These are phyloP conservation scores for Aphodius granarius DNA, from an alignment of 2,888 invertebrate genomes.

Conservation along the genomic window DNA sequence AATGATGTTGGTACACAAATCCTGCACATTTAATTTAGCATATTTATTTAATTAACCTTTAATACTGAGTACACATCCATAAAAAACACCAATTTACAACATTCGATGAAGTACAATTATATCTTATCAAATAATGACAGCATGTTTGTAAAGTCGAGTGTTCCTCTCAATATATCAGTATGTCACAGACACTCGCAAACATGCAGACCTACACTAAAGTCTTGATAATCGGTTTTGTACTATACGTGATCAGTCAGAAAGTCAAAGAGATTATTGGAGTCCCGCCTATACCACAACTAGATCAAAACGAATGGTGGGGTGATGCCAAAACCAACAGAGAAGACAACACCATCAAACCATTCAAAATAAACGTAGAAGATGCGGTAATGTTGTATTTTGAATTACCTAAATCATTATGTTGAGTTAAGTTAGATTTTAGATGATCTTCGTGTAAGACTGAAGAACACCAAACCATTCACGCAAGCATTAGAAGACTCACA, in stretches of 20 bases:
- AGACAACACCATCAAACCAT: slow-evolving; percentile 59
- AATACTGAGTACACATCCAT: too few species aligned
- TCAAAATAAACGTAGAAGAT: slow-evolving; percentile 60
- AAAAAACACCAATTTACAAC: too few species aligned
- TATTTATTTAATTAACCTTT: too few species aligned
- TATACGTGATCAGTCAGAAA: neutral
- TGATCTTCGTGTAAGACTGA: slow-evolving; percentile 60
- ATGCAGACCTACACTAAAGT: neutral
- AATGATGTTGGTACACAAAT: too few species aligned
- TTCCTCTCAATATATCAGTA: neutral
- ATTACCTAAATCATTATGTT: neutral
- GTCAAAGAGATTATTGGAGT: neutral
- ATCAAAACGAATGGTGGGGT: slow-evolving; percentile 58
- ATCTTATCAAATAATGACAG: neutral
- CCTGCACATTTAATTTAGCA: too few species aligned
- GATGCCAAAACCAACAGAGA: slow-evolving; percentile 53
- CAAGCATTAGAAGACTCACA: slow-evolving; percentile 66
- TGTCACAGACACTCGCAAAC: too few species aligned
- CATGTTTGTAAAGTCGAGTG: too few species aligned
- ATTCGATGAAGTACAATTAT: too few species aligned
- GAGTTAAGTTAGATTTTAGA: slow-evolving; percentile 51
- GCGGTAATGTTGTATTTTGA: slow-evolving; percentile 51
- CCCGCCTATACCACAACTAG: slow-evolving; percentile 17
- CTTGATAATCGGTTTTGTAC: neutral
- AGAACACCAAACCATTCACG: slow-evolving; percentile 49